These are phyloP conservation scores for Caenorhabditis plicata DNA, from an alignment of 2,888 invertebrate genomes.

Conservation along the genomic window DNA sequence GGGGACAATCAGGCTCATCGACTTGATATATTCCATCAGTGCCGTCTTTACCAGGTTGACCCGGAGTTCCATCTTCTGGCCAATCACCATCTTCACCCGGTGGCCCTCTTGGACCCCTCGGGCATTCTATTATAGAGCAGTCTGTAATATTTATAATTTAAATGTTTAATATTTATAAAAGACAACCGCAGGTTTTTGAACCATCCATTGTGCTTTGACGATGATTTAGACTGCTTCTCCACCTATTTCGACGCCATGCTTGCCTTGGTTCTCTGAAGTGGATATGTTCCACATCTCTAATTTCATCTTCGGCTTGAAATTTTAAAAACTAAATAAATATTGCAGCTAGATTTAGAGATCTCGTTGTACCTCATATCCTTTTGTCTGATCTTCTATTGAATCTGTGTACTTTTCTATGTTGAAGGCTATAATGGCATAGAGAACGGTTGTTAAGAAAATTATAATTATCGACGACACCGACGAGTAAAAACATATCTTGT, in stretches of 20 bases:
- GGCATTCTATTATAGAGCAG: slow-evolving; percentile 41
- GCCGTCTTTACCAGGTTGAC: slow-evolving; percentile 37
- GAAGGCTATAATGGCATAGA: no score
- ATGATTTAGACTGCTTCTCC: slow-evolving; percentile 15
- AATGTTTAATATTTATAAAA: background rate
- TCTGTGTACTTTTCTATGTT: no score
- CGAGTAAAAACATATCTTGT: no score
- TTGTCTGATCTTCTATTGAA: slow-evolving; percentile 12
- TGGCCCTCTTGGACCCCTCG: slow-evolving; percentile 38
- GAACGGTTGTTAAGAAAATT: no score
- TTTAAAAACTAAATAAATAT: slow-evolving; percentile 6
- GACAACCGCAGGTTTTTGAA: slow-evolving; percentile 32
- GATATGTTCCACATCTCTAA: slow-evolving; percentile 16
- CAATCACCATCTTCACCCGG: slow-evolving; percentile 39
- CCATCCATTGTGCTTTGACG: slow-evolving; percentile 16
- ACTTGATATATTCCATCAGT: slow-evolving; percentile 40
- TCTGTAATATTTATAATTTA: slow-evolving; percentile 21
- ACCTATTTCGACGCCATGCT: slow-evolving; percentile 23
- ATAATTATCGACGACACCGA: no score
- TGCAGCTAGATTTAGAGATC: background rate
- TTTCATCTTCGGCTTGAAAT: slow-evolving; percentile 7
- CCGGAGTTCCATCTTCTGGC: slow-evolving; percentile 31
- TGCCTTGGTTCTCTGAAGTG: slow-evolving; percentile 25
- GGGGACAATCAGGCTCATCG: slow-evolving; percentile 39
- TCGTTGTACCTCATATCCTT: slow-evolving; percentile 15